These are phyloP conservation scores for Leptoclinus maculatus DNA, from an alignment of 2,797 vertebrate species.

Conservation along the genomic window DNA sequence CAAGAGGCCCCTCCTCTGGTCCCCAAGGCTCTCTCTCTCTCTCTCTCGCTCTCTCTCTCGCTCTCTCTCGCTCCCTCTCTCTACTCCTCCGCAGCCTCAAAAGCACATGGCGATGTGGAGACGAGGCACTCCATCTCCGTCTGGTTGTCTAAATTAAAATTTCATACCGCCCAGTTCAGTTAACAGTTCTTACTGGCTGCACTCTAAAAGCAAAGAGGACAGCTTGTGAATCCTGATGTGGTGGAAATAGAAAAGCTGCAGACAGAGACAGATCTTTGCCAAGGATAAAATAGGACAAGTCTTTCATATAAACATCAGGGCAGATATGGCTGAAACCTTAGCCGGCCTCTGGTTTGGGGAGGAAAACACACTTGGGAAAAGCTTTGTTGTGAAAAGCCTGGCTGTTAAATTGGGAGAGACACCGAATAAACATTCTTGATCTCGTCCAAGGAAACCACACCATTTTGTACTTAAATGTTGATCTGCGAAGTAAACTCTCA, in stretches of 20 bases:
- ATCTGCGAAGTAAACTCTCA: conserved; percentile 52
- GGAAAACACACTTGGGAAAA: conserved; percentile 37
- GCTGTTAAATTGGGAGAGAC: conserved; percentile 44
- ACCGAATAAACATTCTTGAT: conserved; percentile 53
- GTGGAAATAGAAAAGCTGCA: conserved; percentile 44
- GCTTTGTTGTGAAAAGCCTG: conserved; percentile 53
- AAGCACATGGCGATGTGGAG: conserved; percentile 62
- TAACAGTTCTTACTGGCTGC: conserved; percentile 66
- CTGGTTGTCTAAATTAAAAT: conserved; percentile 80
- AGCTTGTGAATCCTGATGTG: conserved; percentile 59
- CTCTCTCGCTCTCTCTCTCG: conserved; percentile 24
- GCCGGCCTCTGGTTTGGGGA: conserved; percentile 44
- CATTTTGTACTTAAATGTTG: conserved; percentile 57
- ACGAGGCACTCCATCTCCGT: conserved; percentile 67
- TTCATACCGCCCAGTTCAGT: conserved; percentile 75
- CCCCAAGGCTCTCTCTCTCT: conserved; percentile 59
- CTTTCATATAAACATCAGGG: conserved; percentile 62
- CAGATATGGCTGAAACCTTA: conserved; percentile 62
- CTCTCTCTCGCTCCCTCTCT: conserved; percentile 23
- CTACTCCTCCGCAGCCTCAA: conserved; percentile 49
- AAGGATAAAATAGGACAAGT: conserved; percentile 59
- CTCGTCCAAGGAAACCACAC: conserved; percentile 46
- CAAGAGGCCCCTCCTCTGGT: conserved; percentile 75
- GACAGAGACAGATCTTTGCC: conserved; percentile 61
- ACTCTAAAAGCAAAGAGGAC: conserved; percentile 67